These are phyloP conservation scores for Catharus minimus DNA, from an alignment of 2,113 vertebrate genomes.

Conservation along the genomic window DNA sequence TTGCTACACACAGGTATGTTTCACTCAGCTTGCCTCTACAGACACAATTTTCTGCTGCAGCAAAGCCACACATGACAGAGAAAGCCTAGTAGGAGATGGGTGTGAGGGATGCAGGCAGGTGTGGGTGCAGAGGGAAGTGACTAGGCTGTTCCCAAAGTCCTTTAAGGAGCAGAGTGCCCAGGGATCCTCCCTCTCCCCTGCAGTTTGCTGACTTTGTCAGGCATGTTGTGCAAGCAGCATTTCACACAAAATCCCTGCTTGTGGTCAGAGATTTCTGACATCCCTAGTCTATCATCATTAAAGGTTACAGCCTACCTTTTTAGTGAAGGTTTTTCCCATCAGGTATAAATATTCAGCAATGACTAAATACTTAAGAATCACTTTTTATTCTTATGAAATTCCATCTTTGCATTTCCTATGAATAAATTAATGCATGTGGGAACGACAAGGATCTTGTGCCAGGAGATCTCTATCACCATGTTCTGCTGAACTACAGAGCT, in stretches of 20 bases:
- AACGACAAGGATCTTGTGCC: neutral
- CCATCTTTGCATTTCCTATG: neutral
- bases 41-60: neutral
- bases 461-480: neutral
- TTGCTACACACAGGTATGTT: rapidly evolving
- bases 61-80: rapidly evolving
- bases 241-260: neutral
- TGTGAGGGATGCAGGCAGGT: neutral
- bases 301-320: neutral
- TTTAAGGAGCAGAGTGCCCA: neutral
- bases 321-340: neutral
- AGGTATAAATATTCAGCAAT: neutral
- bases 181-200: neutral
- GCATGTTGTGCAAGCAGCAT: neutral
- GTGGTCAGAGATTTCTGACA: neutral
- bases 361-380: neutral
- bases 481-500: neutral
- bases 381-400: neutral
- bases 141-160: neutral
- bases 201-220: neutral
- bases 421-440: neutral
- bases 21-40: neutral
- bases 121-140: neutral
- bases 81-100: neutral
- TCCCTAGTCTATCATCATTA: neutral